A percentile compares a stretch with the other conserved stretches of the same genome.
These are phyloP conservation scores for Hozukius guyotensis DNA, from an alignment of 2,797 vertebrate genomes.

Conservation along the genomic window DNA sequence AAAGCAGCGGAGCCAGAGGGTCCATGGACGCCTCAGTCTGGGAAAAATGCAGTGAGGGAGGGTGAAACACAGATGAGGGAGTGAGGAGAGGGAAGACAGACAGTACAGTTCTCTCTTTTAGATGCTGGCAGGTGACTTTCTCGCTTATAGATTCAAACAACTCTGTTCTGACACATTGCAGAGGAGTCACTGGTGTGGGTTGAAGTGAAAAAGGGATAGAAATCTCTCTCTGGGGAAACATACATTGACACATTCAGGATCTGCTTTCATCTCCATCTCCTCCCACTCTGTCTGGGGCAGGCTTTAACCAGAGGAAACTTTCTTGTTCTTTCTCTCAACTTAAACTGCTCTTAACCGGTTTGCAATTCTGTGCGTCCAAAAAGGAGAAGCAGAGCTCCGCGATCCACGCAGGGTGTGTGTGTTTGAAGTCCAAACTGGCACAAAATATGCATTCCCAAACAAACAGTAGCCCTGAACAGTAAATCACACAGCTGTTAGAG, in stretches of 20 bases:
- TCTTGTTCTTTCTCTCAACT: constrained; percentile 40
- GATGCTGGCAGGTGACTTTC: constrained; percentile 72
- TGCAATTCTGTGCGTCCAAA: constrained; percentile 22
- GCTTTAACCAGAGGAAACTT: constrained; percentile 52
- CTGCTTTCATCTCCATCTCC: constrained; percentile 66
- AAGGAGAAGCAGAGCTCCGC: constrained; percentile 13
- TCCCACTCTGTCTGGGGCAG: constrained; percentile 59
- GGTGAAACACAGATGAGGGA: constrained; percentile 56
- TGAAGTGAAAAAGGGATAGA: constrained; percentile 21
- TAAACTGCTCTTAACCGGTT: constrained; percentile 29
- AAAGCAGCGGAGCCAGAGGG: constrained; percentile 79
- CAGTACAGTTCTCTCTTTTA: constrained; percentile 31
- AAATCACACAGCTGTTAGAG: constrained; percentile 1
- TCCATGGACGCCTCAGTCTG: constrained; percentile 76
- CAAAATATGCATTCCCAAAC: background rate
- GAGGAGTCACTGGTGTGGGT: constrained; percentile 17
- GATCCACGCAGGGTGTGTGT: background rate
- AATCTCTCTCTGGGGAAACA: constrained; percentile 24
- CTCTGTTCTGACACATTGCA: constrained; percentile 41
- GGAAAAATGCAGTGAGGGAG: constrained; percentile 73
- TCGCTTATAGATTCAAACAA: constrained; percentile 25
- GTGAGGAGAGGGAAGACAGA: constrained; percentile 55
- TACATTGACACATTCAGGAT: constrained; percentile 55
- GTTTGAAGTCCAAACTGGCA: constrained; percentile 5
- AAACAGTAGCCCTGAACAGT: background rate